Base-by-base conservation (phyloP, 2,797 vertebrate species). In the Pseudochaenichthys georgianus region DNA sequence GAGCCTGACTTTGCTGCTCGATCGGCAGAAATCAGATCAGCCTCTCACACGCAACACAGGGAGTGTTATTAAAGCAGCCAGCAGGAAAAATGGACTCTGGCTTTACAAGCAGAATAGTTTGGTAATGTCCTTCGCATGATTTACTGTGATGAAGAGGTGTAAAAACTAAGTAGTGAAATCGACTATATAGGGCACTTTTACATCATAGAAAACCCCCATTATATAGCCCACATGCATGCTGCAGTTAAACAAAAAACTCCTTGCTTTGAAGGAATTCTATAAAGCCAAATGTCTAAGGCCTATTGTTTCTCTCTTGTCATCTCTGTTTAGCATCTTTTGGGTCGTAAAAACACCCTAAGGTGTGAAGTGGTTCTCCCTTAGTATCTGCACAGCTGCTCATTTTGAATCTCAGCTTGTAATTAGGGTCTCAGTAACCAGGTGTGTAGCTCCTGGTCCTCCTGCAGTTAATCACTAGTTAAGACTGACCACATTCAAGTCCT, bases 1-100 rank as follows among this genome's bases (percentile, higher is more conserved):
- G 64, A 77, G 73, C 17, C 19, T 3, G 46, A 64, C 52, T 75
- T 81, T 83, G 68, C 76, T 55, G 77, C 77, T 75, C 46, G 77
- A 64, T 87, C 72, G 88, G 79, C 80, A 88, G 75, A 92, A 82
- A 81, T 85, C 75, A 83, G 57, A 84, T 84, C 74, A 64, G 69
- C 38, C 74, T 69, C 77, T 84, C 64, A 82, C 70, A 70, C 70
- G 42, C 55, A 38, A n/a, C 63, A 57, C 45, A 23, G 79, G 66
- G 46, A 75, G 69, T 38, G 6, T 63, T 70, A 68, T 80, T 42
- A 45, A 31, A 71, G 78, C 71, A 75, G 52, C 59, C 64, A 48
- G 67, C 80, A 71, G 42, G 63, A 64, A 82, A 38, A 47, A 48
- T 57, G 6, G 64, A 73, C 54, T 61, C 3, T 55, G 28, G 19